phyloP scores from a whole-genome alignment of 1,140 invertebrate genomes.

The Neotoxoptera formosana region DNA sequence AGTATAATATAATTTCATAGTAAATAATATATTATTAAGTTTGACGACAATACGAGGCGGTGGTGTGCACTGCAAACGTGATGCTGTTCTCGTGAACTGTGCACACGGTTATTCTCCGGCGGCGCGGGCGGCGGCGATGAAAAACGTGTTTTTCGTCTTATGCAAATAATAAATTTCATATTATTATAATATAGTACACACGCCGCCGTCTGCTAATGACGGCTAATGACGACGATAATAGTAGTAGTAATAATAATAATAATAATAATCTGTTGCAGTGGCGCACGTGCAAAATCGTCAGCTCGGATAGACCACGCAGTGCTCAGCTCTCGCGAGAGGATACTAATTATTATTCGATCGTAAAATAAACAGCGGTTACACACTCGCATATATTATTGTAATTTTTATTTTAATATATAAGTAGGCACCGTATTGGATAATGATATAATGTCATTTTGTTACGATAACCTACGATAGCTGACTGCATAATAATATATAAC shows the following conservation, averaged over 20 bases:
- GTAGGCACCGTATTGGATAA: no score
- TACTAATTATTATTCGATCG: background rate
- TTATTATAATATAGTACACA: background rate
- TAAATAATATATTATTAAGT: background rate
- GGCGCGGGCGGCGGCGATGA: background rate
- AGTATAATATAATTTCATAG: background rate
- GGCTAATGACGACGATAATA: background rate
- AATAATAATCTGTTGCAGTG: background rate
- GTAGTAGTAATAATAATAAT: conserved; percentile 11
- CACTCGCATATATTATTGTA: background rate
- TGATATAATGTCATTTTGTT: no score
- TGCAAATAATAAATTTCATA: conserved; percentile 20
- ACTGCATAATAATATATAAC: no score
- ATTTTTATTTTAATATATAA: no score
- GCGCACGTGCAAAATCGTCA: background rate
- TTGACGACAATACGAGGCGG: background rate
- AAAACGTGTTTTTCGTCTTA: conserved; percentile 4
- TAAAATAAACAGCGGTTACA: background rate
- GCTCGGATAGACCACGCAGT: background rate
- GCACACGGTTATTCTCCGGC: background rate
- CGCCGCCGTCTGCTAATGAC: background rate
- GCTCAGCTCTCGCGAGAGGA: background rate
- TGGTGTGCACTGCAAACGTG: background rate
- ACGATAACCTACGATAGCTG: no score
- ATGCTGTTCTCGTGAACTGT: background rate